phyloP scores from a whole-genome alignment of 2,888 invertebrate species.

The Pocota personata region DNA sequence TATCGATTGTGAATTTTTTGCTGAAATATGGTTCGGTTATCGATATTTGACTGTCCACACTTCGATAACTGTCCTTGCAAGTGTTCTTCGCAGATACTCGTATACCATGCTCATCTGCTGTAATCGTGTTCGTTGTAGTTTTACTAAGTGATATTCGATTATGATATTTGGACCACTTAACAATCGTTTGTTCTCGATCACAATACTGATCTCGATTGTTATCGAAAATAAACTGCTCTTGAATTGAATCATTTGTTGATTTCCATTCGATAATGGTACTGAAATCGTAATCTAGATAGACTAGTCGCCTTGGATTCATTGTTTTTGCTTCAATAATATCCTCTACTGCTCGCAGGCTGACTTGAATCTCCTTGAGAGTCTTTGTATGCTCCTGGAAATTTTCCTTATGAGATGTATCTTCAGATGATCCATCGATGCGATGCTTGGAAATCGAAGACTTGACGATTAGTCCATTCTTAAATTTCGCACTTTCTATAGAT shows the following conservation, averaged over 20 bases:
- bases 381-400: neutral
- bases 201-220: conserved; percentile 66
- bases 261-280: conserved; percentile 73
- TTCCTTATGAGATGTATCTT: conserved; percentile 1
- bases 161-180: conserved; percentile 68
- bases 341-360: neutral
- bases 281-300: conserved; percentile 78
- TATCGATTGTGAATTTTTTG: conserved; percentile 77
- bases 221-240: conserved; percentile 70
- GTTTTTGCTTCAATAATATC: conserved; percentile 7
- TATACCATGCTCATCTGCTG: conserved; percentile 46
- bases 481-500: conserved; percentile 76
- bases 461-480: conserved; percentile 76
- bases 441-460: conserved; percentile 1
- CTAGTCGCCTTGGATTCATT: conserved; percentile 66
- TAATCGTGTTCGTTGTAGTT: conserved; percentile 68
- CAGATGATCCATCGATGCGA: neutral
- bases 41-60: conserved; percentile 76
- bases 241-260: conserved; percentile 49
- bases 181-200: conserved; percentile 74
- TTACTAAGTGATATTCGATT: conserved; percentile 76
- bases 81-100: conserved; percentile 77
- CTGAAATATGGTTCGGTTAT: conserved; percentile 74
- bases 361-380: conserved; percentile 4
- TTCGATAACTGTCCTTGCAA: conserved; percentile 74